phyloP scores from a whole-genome alignment of 1,140 invertebrate species.

The Babylonia areolata region DNA sequence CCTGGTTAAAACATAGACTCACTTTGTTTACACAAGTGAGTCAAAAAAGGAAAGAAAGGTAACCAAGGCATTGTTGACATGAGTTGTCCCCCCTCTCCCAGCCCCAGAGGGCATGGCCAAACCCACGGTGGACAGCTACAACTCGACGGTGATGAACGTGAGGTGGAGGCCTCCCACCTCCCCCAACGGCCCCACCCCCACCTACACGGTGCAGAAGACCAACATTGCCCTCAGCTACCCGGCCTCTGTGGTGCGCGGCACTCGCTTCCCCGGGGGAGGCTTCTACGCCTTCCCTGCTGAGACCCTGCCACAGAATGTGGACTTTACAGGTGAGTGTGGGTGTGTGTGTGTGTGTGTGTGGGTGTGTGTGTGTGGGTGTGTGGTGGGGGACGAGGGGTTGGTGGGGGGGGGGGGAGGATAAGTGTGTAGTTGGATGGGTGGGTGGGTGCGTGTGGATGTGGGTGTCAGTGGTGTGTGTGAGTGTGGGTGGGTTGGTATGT shows the following conservation, averaged over 20 bases:
- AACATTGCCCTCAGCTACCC: slow-evolving; percentile 69
- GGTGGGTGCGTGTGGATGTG: neutral
- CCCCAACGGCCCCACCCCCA: slow-evolving; percentile 69
- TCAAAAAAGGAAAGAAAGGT: too few species aligned
- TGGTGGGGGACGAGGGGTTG: too few species aligned
- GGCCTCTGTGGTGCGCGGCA: slow-evolving; percentile 68
- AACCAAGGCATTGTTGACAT: too few species aligned
- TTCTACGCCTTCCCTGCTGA: slow-evolving; percentile 71
- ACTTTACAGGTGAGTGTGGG: slow-evolving; percentile 66
- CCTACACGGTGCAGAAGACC: slow-evolving; percentile 69
- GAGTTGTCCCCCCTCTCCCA: too few species aligned
- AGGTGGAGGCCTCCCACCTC: slow-evolving; percentile 64
- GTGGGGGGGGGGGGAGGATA: too few species aligned
- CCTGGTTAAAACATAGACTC: too few species aligned
- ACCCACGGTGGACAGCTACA: slow-evolving; percentile 63
- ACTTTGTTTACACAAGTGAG: too few species aligned
- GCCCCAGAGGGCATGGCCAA: slow-evolving; percentile 64
- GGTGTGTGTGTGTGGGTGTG: slow-evolving; percentile 16
- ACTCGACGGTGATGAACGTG: slow-evolving; percentile 68
- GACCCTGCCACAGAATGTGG: slow-evolving; percentile 69
- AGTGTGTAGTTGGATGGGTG: too few species aligned
- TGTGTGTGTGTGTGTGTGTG: slow-evolving; percentile 19
- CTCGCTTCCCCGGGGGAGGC: slow-evolving; percentile 72
- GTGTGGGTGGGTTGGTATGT: too few species aligned
- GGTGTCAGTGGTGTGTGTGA: neutral